These are phyloP conservation scores for Pipistrellus kuhlii DNA, from an alignment of 2,797 vertebrate genomes.

Conservation along the genomic window DNA sequence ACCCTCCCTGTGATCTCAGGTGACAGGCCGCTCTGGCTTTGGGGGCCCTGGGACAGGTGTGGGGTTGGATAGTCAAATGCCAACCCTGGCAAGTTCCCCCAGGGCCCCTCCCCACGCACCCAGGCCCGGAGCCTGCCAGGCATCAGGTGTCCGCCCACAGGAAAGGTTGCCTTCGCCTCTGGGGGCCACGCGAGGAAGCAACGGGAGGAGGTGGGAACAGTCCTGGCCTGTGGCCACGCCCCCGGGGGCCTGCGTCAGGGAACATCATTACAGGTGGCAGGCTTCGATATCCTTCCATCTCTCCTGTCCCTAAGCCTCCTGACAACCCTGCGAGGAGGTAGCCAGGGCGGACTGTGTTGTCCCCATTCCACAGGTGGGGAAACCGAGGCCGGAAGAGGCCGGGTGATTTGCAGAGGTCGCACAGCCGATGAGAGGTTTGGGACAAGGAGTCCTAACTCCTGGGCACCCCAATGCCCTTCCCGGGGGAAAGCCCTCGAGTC, in stretches of 20 bases:
- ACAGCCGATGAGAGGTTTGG: not conserved
- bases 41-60: not conserved
- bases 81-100: not conserved
- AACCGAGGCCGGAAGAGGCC: not conserved
- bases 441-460: not conserved
- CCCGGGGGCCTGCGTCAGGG: not conserved
- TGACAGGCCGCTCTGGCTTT: not conserved
- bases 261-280: not conserved
- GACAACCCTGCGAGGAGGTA: too few species aligned
- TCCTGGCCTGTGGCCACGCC: not conserved
- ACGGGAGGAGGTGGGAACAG: not conserved
- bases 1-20: not conserved
- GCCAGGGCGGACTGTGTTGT: fast-evolving
- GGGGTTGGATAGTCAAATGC: not conserved
- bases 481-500: not conserved
- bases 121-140: not conserved
- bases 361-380: not conserved
- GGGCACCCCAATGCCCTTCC: not conserved
- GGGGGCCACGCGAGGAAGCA: not conserved
- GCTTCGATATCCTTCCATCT: not conserved
- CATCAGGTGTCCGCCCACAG: not conserved
- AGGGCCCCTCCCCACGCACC: not conserved
- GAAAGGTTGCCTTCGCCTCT: not conserved
- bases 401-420: not conserved
- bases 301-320: not conserved